Conservation (phyloP, 2,888 invertebrate species). For the Rhagonycha fulva region DNA sequence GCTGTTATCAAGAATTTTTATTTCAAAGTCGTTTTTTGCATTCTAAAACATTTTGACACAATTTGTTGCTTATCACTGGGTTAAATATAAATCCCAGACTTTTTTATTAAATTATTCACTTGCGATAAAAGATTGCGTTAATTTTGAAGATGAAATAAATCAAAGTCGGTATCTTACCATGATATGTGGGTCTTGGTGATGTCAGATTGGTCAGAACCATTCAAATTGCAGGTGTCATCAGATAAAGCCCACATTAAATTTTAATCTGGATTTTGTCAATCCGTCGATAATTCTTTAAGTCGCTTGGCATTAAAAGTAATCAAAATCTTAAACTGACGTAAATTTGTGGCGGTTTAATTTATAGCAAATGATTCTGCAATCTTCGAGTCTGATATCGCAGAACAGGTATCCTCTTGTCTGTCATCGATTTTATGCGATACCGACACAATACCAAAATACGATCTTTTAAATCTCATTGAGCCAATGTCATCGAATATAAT, state of each 20-base stretch:
- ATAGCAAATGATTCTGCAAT: not conserved
- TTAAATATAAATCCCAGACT: not conserved
- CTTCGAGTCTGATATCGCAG: not conserved
- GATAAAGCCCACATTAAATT: slow-evolving; percentile 13
- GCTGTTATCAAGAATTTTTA: not conserved
- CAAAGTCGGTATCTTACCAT: not conserved
- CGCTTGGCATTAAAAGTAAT: slow-evolving; percentile 7
- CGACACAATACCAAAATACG: not conserved
- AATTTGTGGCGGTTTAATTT: not conserved
- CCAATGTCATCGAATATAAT: not conserved
- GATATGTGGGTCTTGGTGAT: slow-evolving; percentile 8
- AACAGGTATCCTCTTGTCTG: not conserved
- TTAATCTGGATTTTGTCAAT: slow-evolving; percentile 9
- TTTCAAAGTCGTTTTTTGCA: not conserved
- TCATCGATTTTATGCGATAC: not conserved
- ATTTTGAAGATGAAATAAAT: not conserved
- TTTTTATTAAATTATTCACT: not conserved
- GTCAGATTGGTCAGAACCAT: slow-evolving; percentile 5
- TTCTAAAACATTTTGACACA: not conserved
- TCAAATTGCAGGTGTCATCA: slow-evolving; percentile 17
- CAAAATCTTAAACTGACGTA: not conserved
- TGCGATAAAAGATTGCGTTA: not conserved
- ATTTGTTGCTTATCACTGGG: not conserved
- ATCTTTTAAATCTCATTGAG: not conserved
- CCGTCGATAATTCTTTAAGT: not conserved